These are phyloP conservation scores for Nemotelus nigrinus DNA, from an alignment of 2,888 invertebrate genomes.

Conservation along the genomic window DNA sequence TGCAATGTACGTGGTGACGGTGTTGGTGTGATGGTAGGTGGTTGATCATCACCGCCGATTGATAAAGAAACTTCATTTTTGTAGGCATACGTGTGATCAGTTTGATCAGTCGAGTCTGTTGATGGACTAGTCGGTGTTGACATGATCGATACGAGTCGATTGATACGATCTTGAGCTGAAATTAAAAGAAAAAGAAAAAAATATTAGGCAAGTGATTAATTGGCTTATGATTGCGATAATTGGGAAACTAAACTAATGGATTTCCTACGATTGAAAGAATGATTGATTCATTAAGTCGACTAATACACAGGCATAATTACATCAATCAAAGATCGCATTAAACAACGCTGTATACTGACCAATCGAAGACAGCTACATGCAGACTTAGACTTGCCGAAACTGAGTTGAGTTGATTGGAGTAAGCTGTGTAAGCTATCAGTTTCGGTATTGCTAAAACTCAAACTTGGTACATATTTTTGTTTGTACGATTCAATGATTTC, in stretches of 20 bases:
- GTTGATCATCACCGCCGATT: constrained; percentile 52
- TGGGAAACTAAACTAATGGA: too few relatives aligned
- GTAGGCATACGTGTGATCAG: constrained; percentile 50
- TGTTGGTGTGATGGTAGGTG: constrained; percentile 52
- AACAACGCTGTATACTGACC: background rate
- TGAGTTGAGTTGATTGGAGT: too few relatives aligned
- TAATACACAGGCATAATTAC: background rate
- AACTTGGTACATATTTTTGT: too few relatives aligned
- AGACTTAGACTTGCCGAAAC: too few relatives aligned
- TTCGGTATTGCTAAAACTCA: too few relatives aligned
- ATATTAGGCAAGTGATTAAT: background rate
- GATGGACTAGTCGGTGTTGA: constrained; percentile 47
- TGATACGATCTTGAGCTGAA: constrained; percentile 16
- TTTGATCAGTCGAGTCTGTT: constrained; percentile 46
- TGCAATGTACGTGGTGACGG: constrained; percentile 51
- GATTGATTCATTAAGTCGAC: background rate
- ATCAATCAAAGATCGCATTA: background rate
- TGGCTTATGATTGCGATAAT: background rate
- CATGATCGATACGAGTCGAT: constrained; percentile 25
- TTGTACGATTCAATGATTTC: too few relatives aligned
- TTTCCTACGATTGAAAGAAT: background rate
- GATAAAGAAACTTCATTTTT: constrained; percentile 53
- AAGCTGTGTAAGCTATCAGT: too few relatives aligned
- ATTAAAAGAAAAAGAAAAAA: constrained; percentile 3
- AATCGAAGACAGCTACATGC: too few relatives aligned